phyloP scores from a whole-genome alignment of 2,113 vertebrate genomes.

The Heloderma charlesbogerti region DNA sequence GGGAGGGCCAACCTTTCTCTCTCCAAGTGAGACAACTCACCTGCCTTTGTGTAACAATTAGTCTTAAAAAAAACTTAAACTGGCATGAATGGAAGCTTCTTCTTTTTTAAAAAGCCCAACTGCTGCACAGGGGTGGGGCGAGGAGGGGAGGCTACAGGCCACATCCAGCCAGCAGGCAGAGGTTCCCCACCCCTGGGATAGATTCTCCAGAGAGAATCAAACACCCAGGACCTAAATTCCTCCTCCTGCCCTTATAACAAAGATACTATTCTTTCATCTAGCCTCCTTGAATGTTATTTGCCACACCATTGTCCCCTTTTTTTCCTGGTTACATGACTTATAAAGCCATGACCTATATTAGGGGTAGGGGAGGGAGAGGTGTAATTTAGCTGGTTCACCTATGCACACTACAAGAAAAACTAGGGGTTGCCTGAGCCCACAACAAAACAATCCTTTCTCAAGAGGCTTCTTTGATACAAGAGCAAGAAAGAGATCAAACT shows the following conservation, averaged over 20 bases:
- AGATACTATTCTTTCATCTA: background rate
- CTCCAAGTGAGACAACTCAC: too few species aligned
- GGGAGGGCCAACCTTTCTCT: too few species aligned
- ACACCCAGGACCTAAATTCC: background rate
- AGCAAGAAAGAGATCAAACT: background rate
- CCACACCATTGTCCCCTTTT: background rate
- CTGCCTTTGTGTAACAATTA: too few species aligned
- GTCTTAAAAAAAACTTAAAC: too few species aligned
- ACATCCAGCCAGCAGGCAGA: too few species aligned
- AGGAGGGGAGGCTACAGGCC: too few species aligned
- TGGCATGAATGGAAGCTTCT: too few species aligned
- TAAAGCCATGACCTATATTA: background rate
- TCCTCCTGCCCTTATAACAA: background rate
- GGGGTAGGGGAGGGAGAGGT: background rate
- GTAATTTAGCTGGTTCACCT: background rate
- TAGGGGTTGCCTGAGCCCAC: background rate
- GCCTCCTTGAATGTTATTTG: background rate
- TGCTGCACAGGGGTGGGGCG: too few species aligned
- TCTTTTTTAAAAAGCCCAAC: too few species aligned
- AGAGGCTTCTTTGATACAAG: background rate
- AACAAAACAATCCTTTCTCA: background rate
- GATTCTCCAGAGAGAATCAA: background rate
- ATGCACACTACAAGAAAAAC: background rate
- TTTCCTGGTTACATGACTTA: background rate
- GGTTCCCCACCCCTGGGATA: too few species aligned